Evolutionary conservation across 2,888 invertebrate genomes (phyloP).

Genomic region (Autographa gamma): DNA sequence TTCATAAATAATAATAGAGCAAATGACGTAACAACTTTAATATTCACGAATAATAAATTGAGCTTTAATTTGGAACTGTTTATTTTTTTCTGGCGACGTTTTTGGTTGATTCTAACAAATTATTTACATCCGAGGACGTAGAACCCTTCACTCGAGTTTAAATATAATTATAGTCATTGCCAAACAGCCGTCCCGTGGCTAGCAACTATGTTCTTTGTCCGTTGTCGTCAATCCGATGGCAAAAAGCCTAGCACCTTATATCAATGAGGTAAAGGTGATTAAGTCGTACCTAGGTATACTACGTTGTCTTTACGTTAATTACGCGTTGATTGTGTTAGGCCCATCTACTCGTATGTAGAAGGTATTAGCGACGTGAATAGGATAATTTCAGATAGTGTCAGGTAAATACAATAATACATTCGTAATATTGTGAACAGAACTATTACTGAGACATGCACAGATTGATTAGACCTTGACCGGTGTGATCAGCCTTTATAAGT

Average conservation of each 20-base stretch:
- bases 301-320: slow-evolving; percentile 32
- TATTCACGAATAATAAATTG: neutral
- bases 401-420: slow-evolving; percentile 15
- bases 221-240: slow-evolving; percentile 16
- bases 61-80: slow-evolving; percentile 8
- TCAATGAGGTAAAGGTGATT: slow-evolving; percentile 25
- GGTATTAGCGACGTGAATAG: neutral
- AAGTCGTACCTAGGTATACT: neutral
- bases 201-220: slow-evolving; percentile 29
- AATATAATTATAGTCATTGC: slow-evolving; percentile 47
- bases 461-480: slow-evolving; percentile 47
- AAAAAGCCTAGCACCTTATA: slow-evolving; percentile 30
- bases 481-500: slow-evolving; percentile 29
- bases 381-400: slow-evolving; percentile 3
- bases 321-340: slow-evolving; percentile 26
- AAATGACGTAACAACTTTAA: neutral
- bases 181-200: slow-evolving; percentile 34
- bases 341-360: neutral
- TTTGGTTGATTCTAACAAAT: slow-evolving; percentile 53
- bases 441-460: slow-evolving; percentile 20
- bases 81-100: slow-evolving; percentile 26
- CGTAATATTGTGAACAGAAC: slow-evolving; percentile 22
- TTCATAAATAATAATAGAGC: neutral
- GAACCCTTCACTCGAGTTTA: slow-evolving; percentile 58
- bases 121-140: slow-evolving; percentile 55